phyloP scores from a whole-genome alignment of 1,140 invertebrate species.

The Drosophila tsacasi region DNA sequence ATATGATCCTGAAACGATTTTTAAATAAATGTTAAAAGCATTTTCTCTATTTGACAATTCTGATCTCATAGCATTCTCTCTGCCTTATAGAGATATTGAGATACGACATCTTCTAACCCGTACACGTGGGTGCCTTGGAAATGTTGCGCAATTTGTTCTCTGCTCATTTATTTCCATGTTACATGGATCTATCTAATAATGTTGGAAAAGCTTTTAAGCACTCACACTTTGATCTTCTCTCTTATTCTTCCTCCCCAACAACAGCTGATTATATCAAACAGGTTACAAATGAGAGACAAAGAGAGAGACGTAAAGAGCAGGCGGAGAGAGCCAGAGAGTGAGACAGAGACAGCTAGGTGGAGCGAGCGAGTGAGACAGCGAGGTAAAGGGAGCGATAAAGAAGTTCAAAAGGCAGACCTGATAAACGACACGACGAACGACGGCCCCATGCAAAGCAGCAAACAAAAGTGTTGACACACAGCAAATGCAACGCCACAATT shows the following conservation, averaged over 20 bases:
- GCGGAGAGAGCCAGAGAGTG: background rate
- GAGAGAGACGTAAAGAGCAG: background rate
- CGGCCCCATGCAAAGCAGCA: conserved; percentile 54
- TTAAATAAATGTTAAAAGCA: background rate
- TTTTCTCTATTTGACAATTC: background rate
- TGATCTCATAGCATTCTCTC: background rate
- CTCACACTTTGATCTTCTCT: conserved; percentile 11
- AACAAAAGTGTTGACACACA: conserved; percentile 51
- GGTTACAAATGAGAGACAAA: conserved; percentile 29
- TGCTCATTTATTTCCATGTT: conserved; percentile 11
- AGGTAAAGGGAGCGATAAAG: conserved; percentile 20
- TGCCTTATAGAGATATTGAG: background rate
- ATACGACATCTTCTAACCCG: conserved; percentile 5
- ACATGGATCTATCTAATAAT: conserved; percentile 17
- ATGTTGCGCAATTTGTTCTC: conserved; percentile 52
- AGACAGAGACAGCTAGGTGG: background rate
- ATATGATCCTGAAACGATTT: background rate
- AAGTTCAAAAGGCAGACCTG: conserved; percentile 42
- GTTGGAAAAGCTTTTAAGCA: conserved; percentile 15
- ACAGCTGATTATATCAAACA: conserved; percentile 60
- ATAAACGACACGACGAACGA: conserved; percentile 58
- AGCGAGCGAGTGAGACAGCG: background rate
- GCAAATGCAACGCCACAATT: conserved; percentile 71
- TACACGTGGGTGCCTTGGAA: conserved; percentile 26
- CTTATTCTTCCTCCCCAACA: conserved; percentile 7